Conservation (phyloP, 1,140 invertebrate genomes). For the Lethocerus indicus region DNA sequence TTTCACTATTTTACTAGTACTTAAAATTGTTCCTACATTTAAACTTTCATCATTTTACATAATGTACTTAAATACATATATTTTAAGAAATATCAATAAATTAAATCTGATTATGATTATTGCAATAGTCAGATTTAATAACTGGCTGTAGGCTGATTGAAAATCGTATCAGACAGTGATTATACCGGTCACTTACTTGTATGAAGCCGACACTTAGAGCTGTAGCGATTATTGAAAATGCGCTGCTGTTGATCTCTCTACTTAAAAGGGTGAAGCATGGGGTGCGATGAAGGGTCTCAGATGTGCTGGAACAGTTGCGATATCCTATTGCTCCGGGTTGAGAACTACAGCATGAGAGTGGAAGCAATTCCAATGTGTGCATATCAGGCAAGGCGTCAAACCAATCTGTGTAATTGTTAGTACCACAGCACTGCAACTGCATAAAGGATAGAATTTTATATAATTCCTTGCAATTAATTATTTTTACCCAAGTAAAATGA, state of each 20-base stretch:
- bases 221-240: background rate
- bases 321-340: background rate
- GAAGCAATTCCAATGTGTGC: background rate
- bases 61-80: no score
- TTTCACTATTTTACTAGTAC: no score
- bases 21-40: no score
- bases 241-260: background rate
- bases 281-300: background rate
- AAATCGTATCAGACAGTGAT: background rate
- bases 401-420: constrained; percentile 51
- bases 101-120: background rate
- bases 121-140: background rate
- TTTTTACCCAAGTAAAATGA: background rate
- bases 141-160: background rate
- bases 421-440: constrained; percentile 64
- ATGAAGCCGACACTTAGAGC: background rate
- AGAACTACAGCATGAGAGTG: constrained; percentile 1
- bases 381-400: background rate
- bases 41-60: no score
- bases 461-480: background rate
- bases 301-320: background rate
- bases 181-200: background rate
- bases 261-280: background rate
- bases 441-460: constrained; percentile 11
- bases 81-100: background rate